Percentiles rank a stretch among this genome's conserved stretches.
phyloP scores from a whole-genome alignment of 2,797 vertebrate genomes.

The Mallotus villosus region DNA sequence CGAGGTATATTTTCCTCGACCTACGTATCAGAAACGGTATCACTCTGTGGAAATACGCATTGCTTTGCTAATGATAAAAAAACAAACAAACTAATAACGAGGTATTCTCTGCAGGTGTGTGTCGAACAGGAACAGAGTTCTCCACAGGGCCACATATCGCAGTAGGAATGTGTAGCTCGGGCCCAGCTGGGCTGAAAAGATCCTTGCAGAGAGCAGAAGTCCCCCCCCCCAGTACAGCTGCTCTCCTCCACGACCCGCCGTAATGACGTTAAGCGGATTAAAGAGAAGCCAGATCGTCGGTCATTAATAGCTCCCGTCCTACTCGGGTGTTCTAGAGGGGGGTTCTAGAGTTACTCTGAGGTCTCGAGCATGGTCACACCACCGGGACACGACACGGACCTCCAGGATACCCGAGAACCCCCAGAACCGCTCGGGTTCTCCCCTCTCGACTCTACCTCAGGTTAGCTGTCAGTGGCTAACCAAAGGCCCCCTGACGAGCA shows the following conservation, averaged over 20 bases:
- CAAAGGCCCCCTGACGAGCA: slow-evolving; percentile 6
- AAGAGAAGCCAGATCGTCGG: slow-evolving; percentile 61
- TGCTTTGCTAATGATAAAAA: background rate
- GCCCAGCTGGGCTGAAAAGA: slow-evolving; percentile 53
- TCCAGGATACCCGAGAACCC: slow-evolving; percentile 42
- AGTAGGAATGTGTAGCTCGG: slow-evolving; percentile 41
- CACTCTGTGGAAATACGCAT: background rate
- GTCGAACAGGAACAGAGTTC: slow-evolving; percentile 1
- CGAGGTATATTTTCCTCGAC: slow-evolving; percentile 33
- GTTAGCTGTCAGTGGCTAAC: slow-evolving; percentile 35
- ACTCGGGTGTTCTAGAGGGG: slow-evolving; percentile 45
- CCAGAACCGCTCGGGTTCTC: background rate
- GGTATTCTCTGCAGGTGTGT: background rate
- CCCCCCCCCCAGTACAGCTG: slow-evolving; percentile 17
- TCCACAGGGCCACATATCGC: background rate
- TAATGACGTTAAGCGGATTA: slow-evolving; percentile 68
- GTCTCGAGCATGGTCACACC: slow-evolving; percentile 42
- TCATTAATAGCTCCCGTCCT: slow-evolving; percentile 48
- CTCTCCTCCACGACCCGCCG: slow-evolving; percentile 48
- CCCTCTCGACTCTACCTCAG: background rate
- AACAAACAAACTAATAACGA: background rate
- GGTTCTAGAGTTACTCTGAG: slow-evolving; percentile 56
- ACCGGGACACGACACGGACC: slow-evolving; percentile 43
- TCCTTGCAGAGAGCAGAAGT: slow-evolving; percentile 47
- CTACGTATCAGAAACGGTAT: background rate